Conservation (phyloP, 2,113 vertebrate species). For the Scalopus aquaticus region DNA sequence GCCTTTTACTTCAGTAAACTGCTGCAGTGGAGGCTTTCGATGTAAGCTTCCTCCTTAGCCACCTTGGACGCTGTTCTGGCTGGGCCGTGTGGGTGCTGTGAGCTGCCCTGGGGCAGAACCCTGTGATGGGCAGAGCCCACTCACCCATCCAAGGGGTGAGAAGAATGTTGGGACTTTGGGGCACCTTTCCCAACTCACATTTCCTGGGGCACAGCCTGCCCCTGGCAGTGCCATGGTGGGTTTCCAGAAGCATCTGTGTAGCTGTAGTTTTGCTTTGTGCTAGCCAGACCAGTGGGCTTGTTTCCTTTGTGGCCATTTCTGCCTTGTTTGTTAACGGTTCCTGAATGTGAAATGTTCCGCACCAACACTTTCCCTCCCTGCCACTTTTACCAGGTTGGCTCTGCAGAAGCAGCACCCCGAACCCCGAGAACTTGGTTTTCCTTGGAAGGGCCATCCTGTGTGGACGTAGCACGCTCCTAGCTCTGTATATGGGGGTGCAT, state of each 20-base stretch:
- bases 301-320: background rate
- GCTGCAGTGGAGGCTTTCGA: background rate
- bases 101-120: no score
- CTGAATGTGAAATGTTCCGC: background rate
- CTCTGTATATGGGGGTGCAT: no score
- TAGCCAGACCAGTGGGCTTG: rapidly evolving
- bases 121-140: no score
- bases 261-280: background rate
- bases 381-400: background rate
- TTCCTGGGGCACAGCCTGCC: background rate
- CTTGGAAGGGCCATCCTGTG: background rate
- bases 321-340: no score
- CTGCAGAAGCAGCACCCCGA: background rate
- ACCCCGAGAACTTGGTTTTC: background rate
- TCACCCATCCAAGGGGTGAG: no score
- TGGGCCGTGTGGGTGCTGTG: no score
- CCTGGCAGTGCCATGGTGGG: rapidly evolving
- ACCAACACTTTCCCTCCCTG: background rate
- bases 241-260: background rate
- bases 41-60: background rate
- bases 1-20: background rate
- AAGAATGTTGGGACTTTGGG: no score
- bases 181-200: background rate
- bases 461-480: background rate
- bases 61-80: no score